These are phyloP conservation scores for Phodopus roborovskii DNA, from an alignment of 2,113 vertebrate genomes.

Conservation along the genomic window DNA sequence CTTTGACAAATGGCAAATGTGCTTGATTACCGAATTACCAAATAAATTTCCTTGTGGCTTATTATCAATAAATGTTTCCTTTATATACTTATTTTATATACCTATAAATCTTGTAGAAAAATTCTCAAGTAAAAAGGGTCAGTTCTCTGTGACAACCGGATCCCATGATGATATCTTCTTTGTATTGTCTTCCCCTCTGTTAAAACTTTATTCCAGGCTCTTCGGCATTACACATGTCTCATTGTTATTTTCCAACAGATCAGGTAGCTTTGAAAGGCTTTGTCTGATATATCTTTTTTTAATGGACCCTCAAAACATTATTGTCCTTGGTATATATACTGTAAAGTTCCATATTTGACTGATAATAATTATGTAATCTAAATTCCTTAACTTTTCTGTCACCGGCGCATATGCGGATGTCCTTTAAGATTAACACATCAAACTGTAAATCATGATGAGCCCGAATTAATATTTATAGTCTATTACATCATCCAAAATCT, in stretches of 20 bases:
- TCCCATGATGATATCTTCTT: background rate
- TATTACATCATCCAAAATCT: background rate
- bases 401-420: background rate
- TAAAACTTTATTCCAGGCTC: background rate
- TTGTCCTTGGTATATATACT: background rate
- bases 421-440: background rate
- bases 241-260: background rate
- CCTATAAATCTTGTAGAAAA: background rate
- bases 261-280: background rate
- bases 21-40: background rate
- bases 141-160: rapidly evolving
- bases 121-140: background rate
- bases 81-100: background rate
- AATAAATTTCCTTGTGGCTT: background rate
- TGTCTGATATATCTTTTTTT: background rate
- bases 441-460: background rate
- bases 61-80: background rate
- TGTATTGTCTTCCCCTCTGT: background rate
- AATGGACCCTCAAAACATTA: background rate
- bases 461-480: conserved; percentile 20
- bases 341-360: background rate
- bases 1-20: background rate
- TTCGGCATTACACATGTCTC: background rate
- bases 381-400: background rate
- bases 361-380: background rate